A percentile compares a stretch with the other conserved stretches of the same genome.
Conservation (phyloP, 2,888 invertebrate genomes). For the Lasioglossum villosulum region DNA sequence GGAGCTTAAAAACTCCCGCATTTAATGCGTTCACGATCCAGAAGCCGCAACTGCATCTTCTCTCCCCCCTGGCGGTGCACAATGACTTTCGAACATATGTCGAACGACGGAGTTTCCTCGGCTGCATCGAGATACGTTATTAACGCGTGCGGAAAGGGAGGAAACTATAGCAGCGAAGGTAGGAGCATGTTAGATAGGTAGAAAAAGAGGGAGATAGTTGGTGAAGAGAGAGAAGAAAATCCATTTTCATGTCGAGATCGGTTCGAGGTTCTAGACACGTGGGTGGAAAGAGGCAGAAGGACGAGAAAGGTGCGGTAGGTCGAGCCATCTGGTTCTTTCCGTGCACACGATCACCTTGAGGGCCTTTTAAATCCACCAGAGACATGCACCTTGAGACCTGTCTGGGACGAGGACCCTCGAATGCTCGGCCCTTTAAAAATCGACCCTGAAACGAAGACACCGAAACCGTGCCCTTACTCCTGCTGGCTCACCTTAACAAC, state of each 20-base stretch:
- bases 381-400: slow-evolving; percentile 83
- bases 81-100: slow-evolving; percentile 81
- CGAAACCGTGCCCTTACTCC: slow-evolving; percentile 54
- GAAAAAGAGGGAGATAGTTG: slow-evolving; percentile 22
- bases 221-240: slow-evolving; percentile 48
- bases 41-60: slow-evolving; percentile 55
- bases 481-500: slow-evolving; percentile 51
- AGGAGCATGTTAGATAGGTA: slow-evolving; percentile 24
- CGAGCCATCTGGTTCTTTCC: slow-evolving; percentile 76
- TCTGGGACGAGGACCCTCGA: slow-evolving; percentile 79
- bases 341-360: slow-evolving; percentile 59
- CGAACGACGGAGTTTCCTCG: slow-evolving; percentile 72
- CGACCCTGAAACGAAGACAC: slow-evolving; percentile 72
- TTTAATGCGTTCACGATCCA: slow-evolving; percentile 54
- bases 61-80: slow-evolving; percentile 53
- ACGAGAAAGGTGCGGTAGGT: slow-evolving; percentile 68
- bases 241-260: slow-evolving; percentile 63
- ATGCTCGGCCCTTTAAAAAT: slow-evolving; percentile 76
- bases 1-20: slow-evolving; percentile 70
- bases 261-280: slow-evolving; percentile 66
- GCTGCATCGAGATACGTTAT: slow-evolving; percentile 80
- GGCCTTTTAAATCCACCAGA: slow-evolving; percentile 79
- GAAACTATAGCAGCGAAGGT: slow-evolving; percentile 21
- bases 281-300: slow-evolving; percentile 59
- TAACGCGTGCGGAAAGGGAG: slow-evolving; percentile 66